Conservation (phyloP, 2,888 invertebrate genomes). For the Ormia ochracea region DNA sequence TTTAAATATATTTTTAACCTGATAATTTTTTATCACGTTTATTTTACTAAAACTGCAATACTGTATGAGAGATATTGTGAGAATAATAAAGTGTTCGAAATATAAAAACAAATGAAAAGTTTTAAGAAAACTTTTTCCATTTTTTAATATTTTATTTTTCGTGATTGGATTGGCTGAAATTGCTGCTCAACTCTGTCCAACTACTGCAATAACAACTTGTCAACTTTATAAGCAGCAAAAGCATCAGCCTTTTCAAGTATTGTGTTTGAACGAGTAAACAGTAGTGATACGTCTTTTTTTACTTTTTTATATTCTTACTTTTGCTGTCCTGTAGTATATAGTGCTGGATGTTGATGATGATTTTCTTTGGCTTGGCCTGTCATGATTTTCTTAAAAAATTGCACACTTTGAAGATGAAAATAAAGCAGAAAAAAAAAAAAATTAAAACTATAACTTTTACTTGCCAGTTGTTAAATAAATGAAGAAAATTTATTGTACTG, state of each 20-base stretch:
- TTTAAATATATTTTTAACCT: too few species aligned
- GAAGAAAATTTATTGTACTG: slow-evolving; percentile 28
- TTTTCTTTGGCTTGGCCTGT: slow-evolving; percentile 47
- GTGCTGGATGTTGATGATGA: slow-evolving; percentile 42
- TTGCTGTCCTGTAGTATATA: neutral
- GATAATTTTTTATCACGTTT: too few species aligned
- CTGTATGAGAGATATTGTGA: neutral
- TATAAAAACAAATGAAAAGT: slow-evolving; percentile 8
- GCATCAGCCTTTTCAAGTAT: neutral
- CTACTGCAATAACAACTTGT: neutral
- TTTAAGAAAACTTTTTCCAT: slow-evolving; percentile 30
- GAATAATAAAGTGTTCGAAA: neutral
- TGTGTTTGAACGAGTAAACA: slow-evolving; percentile 33
- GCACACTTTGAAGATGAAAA: slow-evolving; percentile 1
- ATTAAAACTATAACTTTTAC: slow-evolving; percentile 26
- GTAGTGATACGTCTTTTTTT: slow-evolving; percentile 46
- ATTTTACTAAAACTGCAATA: too few species aligned
- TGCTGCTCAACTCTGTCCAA: slow-evolving; percentile 1
- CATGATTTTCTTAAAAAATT: slow-evolving; percentile 40
- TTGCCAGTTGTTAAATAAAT: slow-evolving; percentile 53
- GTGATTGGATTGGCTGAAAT: slow-evolving; percentile 39
- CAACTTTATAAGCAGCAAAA: neutral
- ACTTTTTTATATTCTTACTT: neutral
- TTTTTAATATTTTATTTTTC: slow-evolving; percentile 48
- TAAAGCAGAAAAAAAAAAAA: neutral